Evolutionary conservation across 2,888 invertebrate genomes (phyloP).

Genomic region (Trissoscelio sp.): DNA sequence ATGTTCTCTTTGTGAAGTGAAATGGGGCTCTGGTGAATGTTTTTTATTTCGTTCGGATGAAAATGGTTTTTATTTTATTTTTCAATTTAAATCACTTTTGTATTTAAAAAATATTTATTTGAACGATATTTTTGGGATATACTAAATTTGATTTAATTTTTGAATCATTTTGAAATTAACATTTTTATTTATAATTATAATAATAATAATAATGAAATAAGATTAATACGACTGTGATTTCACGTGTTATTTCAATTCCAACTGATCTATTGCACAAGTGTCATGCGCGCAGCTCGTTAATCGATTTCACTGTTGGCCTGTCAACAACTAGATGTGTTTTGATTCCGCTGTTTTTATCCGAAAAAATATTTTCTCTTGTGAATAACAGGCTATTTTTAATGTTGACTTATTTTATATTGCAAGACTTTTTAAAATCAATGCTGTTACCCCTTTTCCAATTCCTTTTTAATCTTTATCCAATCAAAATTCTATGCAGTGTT

Average conservation of each 20-base stretch:
- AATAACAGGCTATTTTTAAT: conserved; percentile 19
- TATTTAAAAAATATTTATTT: too few relatives aligned
- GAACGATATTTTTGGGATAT: too few relatives aligned
- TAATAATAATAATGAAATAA: not conserved
- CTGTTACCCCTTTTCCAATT: too few relatives aligned
- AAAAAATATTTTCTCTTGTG: conserved; percentile 1
- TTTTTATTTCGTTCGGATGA: too few relatives aligned
- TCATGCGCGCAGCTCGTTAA: conserved; percentile 1
- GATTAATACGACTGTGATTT: not conserved
- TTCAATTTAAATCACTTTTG: too few relatives aligned
- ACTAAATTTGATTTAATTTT: too few relatives aligned
- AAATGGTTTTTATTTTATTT: too few relatives aligned
- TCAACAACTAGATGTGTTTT: conserved; percentile 10
- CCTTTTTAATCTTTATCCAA: too few relatives aligned
- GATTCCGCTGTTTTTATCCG: not conserved
- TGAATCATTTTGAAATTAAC: too few relatives aligned
- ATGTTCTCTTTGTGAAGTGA: not conserved
- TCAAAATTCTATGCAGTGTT: too few relatives aligned
- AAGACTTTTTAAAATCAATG: conserved; percentile 1
- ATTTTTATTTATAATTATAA: not conserved
- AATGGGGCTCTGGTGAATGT: too few relatives aligned
- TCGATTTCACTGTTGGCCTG: conserved; percentile 10
- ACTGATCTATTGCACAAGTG: conserved; percentile 7
- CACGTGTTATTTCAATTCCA: not conserved
- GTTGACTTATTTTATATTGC: conserved; percentile 3